Percentiles rank a stretch among this genome's conserved stretches.
These are phyloP conservation scores for Trematomus bernacchii DNA, from an alignment of 2,797 vertebrate species.

Conservation along the genomic window DNA sequence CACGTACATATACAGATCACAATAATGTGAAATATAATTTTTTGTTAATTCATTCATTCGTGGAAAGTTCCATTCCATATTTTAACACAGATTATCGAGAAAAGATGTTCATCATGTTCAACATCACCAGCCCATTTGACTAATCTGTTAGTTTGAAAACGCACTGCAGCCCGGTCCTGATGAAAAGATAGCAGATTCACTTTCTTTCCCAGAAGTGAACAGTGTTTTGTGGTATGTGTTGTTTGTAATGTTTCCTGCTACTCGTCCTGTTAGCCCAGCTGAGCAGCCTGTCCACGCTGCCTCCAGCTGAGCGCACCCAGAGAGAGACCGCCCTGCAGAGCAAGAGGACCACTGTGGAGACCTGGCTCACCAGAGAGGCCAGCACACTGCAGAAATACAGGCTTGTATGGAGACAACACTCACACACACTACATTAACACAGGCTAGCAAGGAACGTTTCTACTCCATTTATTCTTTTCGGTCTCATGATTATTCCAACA, in stretches of 20 bases:
- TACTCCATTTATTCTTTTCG: no score
- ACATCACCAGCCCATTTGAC: background rate
- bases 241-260: slow-evolving; percentile 11
- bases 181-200: background rate
- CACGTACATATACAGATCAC: no score
- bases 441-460: no score
- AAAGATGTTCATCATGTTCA: background rate
- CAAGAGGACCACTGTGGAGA: slow-evolving; percentile 92
- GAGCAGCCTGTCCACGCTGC: slow-evolving; percentile 88
- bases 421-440: no score
- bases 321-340: slow-evolving; percentile 91
- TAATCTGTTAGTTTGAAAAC: background rate
- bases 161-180: background rate
- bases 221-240: background rate
- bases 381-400: slow-evolving; percentile 97
- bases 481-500: no score
- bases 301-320: slow-evolving; percentile 89
- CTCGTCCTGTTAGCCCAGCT: slow-evolving; percentile 87
- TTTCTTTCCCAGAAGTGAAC: no score
- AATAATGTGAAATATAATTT: no score
- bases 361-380: slow-evolving; percentile 94
- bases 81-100: background rate
- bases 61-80: no score
- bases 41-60: no score
- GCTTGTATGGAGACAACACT: slow-evolving; percentile 85